Evolutionary conservation across 2,888 invertebrate genomes (phyloP).

Genomic region (Xestia sexstrigata): DNA sequence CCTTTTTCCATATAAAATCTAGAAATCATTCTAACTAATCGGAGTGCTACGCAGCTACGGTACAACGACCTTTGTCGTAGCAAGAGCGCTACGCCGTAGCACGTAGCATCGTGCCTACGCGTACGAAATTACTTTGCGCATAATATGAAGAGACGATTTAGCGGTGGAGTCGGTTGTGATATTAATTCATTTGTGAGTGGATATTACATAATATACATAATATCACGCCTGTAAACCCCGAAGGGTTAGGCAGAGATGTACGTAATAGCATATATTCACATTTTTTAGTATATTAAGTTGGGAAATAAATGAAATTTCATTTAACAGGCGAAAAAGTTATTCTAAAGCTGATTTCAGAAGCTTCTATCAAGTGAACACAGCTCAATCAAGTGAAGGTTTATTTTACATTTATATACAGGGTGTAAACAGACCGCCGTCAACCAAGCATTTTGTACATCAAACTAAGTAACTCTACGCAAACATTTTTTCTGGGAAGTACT

Average conservation of each 20-base stretch:
- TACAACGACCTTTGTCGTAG: slow-evolving; percentile 15
- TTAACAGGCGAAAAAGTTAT: no score
- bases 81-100: slow-evolving; percentile 17
- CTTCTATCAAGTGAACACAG: no score
- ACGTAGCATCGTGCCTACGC: slow-evolving; percentile 10
- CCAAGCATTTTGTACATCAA: no score
- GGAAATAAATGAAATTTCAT: no score
- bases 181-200: not conserved
- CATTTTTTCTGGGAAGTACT: no score
- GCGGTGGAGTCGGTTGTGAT: not conserved
- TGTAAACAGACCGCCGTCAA: no score
- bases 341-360: no score
- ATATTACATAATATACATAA: not conserved
- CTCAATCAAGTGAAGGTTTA: no score
- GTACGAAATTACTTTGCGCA: slow-evolving; percentile 30
- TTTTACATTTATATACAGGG: no score
- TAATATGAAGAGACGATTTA: not conserved
- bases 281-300: no score
- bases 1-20: not conserved
- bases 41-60: not conserved
- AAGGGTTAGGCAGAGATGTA: not conserved
- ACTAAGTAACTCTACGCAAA: no score
- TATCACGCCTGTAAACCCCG: not conserved
- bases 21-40: not conserved
- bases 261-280: not conserved